These are phyloP conservation scores for Tokudaia tokunoshimensis DNA, from an alignment of 2,797 vertebrate genomes.

Conservation along the genomic window DNA sequence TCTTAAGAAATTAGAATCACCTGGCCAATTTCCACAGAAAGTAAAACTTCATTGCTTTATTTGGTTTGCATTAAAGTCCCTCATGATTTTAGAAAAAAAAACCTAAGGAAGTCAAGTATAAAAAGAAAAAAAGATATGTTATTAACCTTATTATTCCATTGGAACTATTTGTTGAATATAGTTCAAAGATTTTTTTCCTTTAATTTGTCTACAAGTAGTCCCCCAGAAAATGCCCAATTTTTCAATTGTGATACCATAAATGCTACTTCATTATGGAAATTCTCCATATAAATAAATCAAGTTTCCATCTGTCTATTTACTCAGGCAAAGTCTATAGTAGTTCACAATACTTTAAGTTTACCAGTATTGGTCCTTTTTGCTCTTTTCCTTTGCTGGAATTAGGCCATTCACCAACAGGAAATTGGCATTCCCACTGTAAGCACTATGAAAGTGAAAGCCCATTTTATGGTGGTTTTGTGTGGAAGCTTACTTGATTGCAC, in stretches of 20 bases:
- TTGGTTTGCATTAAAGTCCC: constrained; percentile 1
- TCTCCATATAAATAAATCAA: constrained; percentile 60
- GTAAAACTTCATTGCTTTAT: neutral
- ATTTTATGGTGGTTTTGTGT: constrained; percentile 52
- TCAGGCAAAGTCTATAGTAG: constrained; percentile 50
- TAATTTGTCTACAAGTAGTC: constrained; percentile 67
- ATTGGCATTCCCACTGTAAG: constrained; percentile 35
- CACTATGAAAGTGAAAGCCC: neutral
- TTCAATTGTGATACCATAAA: constrained; percentile 61
- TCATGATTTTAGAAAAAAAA: neutral
- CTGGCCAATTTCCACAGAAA: constrained; percentile 14
- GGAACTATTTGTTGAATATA: constrained; percentile 26
- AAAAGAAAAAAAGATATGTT: neutral
- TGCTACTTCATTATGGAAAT: constrained; percentile 50
- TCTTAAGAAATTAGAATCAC: constrained; percentile 36
- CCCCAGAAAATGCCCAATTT: constrained; percentile 65
- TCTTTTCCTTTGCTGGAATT: neutral
- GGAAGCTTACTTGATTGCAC: neutral
- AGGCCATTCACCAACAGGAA: constrained; percentile 59
- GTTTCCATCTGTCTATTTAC: constrained; percentile 64
- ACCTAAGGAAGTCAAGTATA: neutral
- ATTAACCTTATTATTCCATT: neutral
- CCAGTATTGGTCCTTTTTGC: constrained; percentile 33
- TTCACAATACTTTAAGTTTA: constrained; percentile 62
- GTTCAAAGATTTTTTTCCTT: constrained; percentile 71